phyloP scores from a whole-genome alignment of 2,113 vertebrate genomes.

The Chloropsis cyanopogon region DNA sequence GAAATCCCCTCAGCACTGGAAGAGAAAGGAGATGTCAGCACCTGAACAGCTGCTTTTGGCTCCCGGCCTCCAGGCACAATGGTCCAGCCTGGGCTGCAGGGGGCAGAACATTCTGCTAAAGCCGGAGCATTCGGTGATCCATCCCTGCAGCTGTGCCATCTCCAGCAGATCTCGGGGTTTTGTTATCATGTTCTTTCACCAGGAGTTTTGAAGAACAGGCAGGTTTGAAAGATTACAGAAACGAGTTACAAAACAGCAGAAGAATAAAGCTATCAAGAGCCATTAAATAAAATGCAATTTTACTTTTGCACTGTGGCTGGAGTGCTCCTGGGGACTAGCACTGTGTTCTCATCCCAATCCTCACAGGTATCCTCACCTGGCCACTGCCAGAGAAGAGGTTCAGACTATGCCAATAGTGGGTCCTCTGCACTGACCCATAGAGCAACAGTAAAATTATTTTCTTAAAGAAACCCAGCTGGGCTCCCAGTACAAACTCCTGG shows the following conservation, averaged over 20 bases:
- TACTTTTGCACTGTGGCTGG: neutral
- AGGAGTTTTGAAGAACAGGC: neutral
- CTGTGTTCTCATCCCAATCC: neutral
- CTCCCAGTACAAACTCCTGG: neutral
- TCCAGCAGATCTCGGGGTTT: neutral
- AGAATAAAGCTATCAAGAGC: neutral
- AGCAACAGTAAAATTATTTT: neutral
- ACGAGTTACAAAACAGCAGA: neutral
- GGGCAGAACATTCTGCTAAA: neutral
- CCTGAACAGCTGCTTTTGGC: neutral
- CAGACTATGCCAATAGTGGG: accelerated
- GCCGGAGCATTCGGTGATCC: neutral
- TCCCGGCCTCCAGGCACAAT: accelerated
- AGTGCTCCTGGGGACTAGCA: neutral
- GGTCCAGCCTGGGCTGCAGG: accelerated
- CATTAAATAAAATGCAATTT: neutral
- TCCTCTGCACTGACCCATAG: neutral
- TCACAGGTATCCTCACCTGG: neutral
- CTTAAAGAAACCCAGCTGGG: neutral
- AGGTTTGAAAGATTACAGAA: neutral
- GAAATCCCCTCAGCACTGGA: neutral
- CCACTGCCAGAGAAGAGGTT: neutral
- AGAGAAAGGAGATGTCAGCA: neutral
- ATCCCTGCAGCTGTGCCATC: neutral
- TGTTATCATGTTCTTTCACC: neutral